These are phyloP conservation scores for Diadromus collaris DNA, from an alignment of 2,888 invertebrate species.

Conservation along the genomic window DNA sequence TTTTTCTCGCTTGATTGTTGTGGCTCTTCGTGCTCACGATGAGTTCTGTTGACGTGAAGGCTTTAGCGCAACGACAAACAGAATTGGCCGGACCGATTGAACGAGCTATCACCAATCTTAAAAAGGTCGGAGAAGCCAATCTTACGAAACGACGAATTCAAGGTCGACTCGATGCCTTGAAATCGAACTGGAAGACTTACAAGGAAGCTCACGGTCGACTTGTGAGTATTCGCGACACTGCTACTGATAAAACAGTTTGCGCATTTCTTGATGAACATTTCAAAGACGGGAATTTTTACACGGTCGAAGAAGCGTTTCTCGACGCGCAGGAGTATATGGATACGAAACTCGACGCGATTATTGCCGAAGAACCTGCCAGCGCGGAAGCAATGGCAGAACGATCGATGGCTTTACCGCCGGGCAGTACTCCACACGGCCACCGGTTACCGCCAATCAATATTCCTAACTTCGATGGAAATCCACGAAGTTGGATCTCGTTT, in stretches of 20 bases:
- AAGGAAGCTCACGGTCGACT: slow-evolving; percentile 18
- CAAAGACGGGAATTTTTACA: slow-evolving; percentile 1
- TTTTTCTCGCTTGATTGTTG: slow-evolving; percentile 6
- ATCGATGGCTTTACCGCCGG: slow-evolving; percentile 7
- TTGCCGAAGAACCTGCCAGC: slow-evolving; percentile 9
- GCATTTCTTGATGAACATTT: slow-evolving; percentile 17
- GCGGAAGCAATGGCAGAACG: slow-evolving; percentile 25
- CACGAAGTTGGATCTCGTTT: not conserved
- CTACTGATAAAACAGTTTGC: slow-evolving; percentile 6
- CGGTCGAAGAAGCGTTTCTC: slow-evolving; percentile 24
- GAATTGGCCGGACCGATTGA: slow-evolving; percentile 20
- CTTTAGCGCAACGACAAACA: slow-evolving; percentile 20
- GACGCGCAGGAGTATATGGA: slow-evolving; percentile 26
- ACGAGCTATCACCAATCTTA: slow-evolving; percentile 17
- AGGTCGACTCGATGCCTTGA: slow-evolving; percentile 15
- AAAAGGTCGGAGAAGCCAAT: slow-evolving; percentile 27
- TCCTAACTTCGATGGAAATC: slow-evolving; percentile 1
- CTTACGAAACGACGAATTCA: slow-evolving; percentile 25
- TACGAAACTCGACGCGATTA: slow-evolving; percentile 12
- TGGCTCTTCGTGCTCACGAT: slow-evolving; percentile 8
- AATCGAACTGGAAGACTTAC: slow-evolving; percentile 11
- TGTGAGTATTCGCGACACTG: slow-evolving; percentile 15
- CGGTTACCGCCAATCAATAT: slow-evolving; percentile 1
- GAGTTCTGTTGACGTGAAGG: slow-evolving; percentile 20
- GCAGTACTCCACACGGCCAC: slow-evolving; percentile 6